Evolutionary conservation across 2,113 vertebrate genomes (phyloP), one percentile per base, ranked within the genome.

Genomic region (Boleophthalmus pectinirostris): DNA sequence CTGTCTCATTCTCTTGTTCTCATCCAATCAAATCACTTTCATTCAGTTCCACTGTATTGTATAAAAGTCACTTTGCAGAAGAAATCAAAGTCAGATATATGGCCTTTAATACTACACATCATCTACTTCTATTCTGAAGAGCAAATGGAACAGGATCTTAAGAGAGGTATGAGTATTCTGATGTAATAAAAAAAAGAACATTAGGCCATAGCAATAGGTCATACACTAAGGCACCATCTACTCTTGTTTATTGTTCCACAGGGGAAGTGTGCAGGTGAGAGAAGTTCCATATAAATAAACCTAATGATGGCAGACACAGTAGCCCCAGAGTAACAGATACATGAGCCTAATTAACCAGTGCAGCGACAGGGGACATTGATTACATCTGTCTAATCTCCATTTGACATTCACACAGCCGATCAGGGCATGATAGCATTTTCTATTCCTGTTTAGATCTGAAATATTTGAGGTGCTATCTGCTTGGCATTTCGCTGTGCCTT

Each of bases 351-450:
- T 86, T 75, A 75, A 76, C 83, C 81, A 84, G 83, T 38, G n/a
- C 80, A 56, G 73, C 63, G 15, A 74, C 72, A 49, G 66, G 77
- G 84, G 81, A 78, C 1, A 69, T 18, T 49, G 87, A 90, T 88
- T 85, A 33, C 82, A 87, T 92, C 87, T 80, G 65, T 78, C 74
- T 87, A 81, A 91, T 90, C 87, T 90, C 75, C 86, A 82, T 84
- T 87, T 92, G 91, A 92, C 90, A 92, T 92, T 92, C 80, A 88
- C 80, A 67, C 61, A 14, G 79, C 20, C 65, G 89, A 90, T 87
- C 77, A 82, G 80, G 78, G 77, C 78, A 68, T 61, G 82, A 88
- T 88, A 88, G 84, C 82, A 70, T 83, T 90, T 90, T 87, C 82
- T 87, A 64, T 73, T 77, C 79, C 63, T 75, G 74, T 81, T 85